Evolutionary conservation across 2,113 vertebrate genomes (phyloP).

Genomic region (Colistium nudipinnis): DNA sequence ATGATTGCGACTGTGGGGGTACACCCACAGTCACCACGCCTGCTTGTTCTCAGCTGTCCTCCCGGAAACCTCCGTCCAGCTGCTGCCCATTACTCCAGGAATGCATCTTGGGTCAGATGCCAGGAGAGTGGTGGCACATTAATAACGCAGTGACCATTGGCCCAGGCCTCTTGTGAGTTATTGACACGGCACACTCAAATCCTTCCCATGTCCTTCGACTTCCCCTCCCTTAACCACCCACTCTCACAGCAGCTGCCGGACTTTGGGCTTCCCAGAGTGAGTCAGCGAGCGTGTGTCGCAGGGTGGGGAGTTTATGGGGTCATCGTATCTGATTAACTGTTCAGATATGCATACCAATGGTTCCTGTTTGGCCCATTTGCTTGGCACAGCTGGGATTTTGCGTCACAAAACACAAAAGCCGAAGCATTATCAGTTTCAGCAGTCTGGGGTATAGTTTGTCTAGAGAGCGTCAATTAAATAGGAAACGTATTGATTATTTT

Average conservation of each 20-base stretch:
- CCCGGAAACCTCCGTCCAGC: constrained; percentile 84
- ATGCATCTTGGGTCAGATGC: constrained; percentile 81
- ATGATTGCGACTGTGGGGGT: constrained; percentile 60
- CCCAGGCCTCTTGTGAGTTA: constrained; percentile 78
- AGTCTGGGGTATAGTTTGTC: background rate
- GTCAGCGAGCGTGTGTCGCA: constrained; percentile 40
- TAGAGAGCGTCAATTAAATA: background rate
- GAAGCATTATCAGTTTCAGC: constrained; percentile 9
- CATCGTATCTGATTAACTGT: constrained; percentile 66
- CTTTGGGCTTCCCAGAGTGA: constrained; percentile 70
- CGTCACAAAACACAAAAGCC: constrained; percentile 17
- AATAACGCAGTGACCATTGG: constrained; percentile 81
- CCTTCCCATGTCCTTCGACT: constrained; percentile 70
- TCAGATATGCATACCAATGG: constrained; percentile 60
- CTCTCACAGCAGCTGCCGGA: constrained; percentile 73
- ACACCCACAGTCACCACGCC: constrained; percentile 38
- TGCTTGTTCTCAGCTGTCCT: constrained; percentile 80
- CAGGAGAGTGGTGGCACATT: constrained; percentile 80
- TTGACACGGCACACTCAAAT: constrained; percentile 77
- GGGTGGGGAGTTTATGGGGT: constrained; percentile 66
- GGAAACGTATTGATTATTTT: background rate
- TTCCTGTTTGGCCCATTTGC: constrained; percentile 64
- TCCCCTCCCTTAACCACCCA: constrained; percentile 42
- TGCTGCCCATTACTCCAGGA: constrained; percentile 86
- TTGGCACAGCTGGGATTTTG: constrained; percentile 33